Base-by-base conservation (phyloP, 2,797 vertebrate genomes). In the Malacoraja senta region DNA sequence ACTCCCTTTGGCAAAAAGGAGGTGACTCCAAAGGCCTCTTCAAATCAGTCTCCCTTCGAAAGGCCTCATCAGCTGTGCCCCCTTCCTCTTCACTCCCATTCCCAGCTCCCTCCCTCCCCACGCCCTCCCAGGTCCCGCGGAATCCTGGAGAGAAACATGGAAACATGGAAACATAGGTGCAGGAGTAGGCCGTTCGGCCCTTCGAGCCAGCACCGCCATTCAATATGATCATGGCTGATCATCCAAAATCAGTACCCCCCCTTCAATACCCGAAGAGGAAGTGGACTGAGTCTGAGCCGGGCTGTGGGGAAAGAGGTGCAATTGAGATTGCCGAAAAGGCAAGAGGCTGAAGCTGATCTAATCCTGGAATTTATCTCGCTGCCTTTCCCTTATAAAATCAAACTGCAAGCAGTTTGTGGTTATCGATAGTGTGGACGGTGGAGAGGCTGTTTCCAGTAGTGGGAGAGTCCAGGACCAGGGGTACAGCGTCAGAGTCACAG, bases 1-100 rank as follows among this genome's bases (percentile, higher is more conserved):
- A 96, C 95, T 95, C 95, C 96, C 95, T 96, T 96, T 96, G 96
- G 93, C 95, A 53, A 96, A 96, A 94, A 96, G 96, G 96, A 96
- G 96, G 96, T 96, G 96, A 96, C 96, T 95, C 95, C 21, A 93
- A 94, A 93, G 94, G 95, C 93, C 96, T 96, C 96, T 96, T 96
- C 96, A 94, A 94, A 94, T 95, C 95, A 95, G 95, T 95, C 95
- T 95, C 95, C 96, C 96, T 96, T 95, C 95, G 94, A 96, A 95
- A 94, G 94, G 95, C 94, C 95, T 96, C 97, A 96, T 97, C 97
- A 96, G 96, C 95, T 94, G 94, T 95, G 95, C 93, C 79, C 94
- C 96, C 95, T 95, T 95, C 94, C 95, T 95, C 94, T 93, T 94
- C 95, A 95, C 95, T 21, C 9, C 44, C 21, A 2, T 24, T 26